Conservation (phyloP, 2,888 invertebrate genomes). For the Drosophila rubida region DNA sequence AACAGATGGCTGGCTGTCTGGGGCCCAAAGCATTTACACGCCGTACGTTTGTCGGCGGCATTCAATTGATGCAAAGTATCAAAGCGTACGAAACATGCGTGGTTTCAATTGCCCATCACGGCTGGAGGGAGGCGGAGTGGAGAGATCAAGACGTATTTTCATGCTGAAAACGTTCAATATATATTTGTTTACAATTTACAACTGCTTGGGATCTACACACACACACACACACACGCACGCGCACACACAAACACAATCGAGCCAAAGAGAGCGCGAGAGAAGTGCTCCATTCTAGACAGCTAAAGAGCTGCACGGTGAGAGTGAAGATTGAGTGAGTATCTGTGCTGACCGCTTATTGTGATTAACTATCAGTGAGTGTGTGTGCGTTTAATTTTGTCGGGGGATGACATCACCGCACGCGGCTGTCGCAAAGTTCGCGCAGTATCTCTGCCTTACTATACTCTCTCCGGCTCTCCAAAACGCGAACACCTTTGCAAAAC, state of each 20-base stretch:
- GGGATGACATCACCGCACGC: constrained; percentile 74
- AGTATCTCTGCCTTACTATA: constrained; percentile 35
- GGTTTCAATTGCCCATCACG: constrained; percentile 28
- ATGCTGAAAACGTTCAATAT: constrained; percentile 50
- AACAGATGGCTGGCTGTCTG: constrained; percentile 53
- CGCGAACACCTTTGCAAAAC: constrained; percentile 63
- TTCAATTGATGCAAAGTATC: constrained; percentile 62
- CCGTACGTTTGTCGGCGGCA: constrained; percentile 33
- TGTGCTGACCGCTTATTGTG: constrained; percentile 61
- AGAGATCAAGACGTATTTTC: constrained; percentile 35
- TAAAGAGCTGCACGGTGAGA: constrained; percentile 45
- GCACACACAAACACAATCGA: neutral
- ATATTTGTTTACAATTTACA: constrained; percentile 68
- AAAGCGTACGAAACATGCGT: constrained; percentile 46
- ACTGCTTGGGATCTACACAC: constrained; percentile 34
- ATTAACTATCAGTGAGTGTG: constrained; percentile 55
- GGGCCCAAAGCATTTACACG: constrained; percentile 8
- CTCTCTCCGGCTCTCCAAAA: constrained; percentile 17
- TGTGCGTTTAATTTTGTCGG: constrained; percentile 50
- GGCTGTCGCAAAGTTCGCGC: constrained; percentile 54
- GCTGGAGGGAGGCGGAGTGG: constrained; percentile 12
- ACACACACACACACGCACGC: neutral
- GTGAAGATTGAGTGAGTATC: constrained; percentile 48
- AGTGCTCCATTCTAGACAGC: constrained; percentile 31
- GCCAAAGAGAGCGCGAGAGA: constrained; percentile 13